Base-by-base conservation (phyloP, 2,797 vertebrate genomes). In the Eleutherodactylus coqui region DNA sequence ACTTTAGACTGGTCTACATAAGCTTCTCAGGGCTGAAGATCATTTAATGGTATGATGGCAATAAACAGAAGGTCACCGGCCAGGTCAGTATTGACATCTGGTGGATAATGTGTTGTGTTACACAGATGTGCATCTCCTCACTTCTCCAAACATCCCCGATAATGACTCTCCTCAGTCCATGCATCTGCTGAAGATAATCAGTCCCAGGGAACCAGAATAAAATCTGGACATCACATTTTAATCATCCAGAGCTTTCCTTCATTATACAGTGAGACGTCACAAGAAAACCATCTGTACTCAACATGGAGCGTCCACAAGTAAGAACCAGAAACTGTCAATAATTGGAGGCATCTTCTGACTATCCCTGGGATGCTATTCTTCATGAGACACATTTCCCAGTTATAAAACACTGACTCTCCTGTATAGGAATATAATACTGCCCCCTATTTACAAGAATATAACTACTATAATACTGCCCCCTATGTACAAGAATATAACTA, bases 161-260 rank as follows among this genome's bases (percentile, higher is more conserved):
- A 69, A 51, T 36, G 49, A 24, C 51, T 38, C 21, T 38, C 19
- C 38, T 41, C 67, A 41, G 34, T 82, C 64, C 79, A 41, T 41
- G 34, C 67, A 69, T 82, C 79, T 82, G 79, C 64, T 67, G 64
- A 34, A 82, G 47, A 70, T 82, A 82, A 82, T 34, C 47, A 51
- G 24, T 49, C 69, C 47, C 47, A 72, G 64, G 64, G 64, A 53
- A 34, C 34, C 4, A 16, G 51, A 10, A 34, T 24, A 8, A 49
- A 62, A 70, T 70, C 79, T 81, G 62, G 29, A 81, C 43, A 81
- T 81, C 43, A 51, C 45, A 70, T 81, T 67, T 49, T 81, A 70
- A 38, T 81, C 41, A 70, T 47, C 34, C 5, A 82, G 13, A 70
- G 58, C 77, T 41, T 55, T 60, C 49, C 55, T 60, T 79, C 51